Percentiles rank a stretch among this genome's conserved stretches.
phyloP scores from a whole-genome alignment of 2,888 invertebrate genomes.

The Agrenia bidenticulata region DNA sequence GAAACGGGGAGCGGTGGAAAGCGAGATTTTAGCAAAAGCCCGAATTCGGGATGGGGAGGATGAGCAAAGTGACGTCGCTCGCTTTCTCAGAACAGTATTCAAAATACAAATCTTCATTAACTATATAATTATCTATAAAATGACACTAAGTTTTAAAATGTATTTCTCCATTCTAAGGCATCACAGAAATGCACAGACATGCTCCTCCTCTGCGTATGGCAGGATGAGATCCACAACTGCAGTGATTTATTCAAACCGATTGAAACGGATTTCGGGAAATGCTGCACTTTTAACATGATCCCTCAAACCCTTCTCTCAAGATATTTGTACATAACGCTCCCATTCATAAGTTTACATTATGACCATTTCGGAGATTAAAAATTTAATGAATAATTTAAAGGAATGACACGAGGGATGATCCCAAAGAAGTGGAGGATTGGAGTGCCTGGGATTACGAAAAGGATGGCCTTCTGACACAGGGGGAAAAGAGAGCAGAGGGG shows the following conservation, averaged over 20 bases:
- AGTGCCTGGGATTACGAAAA: constrained; percentile 34
- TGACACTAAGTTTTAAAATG: too few relatives aligned
- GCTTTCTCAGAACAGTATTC: constrained; percentile 35
- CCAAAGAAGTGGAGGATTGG: constrained; percentile 35
- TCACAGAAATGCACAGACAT: constrained; percentile 75
- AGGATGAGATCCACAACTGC: constrained; percentile 65
- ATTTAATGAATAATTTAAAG: too few relatives aligned
- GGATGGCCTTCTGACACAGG: constrained; percentile 28
- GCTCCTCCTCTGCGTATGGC: constrained; percentile 70
- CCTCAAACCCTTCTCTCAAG: constrained; percentile 21
- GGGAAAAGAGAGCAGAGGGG: neutral
- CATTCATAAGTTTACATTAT: neutral
- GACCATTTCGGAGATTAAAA: too few relatives aligned
- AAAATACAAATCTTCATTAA: neutral
- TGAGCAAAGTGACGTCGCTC: constrained; percentile 33
- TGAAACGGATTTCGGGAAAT: constrained; percentile 79
- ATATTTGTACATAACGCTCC: neutral
- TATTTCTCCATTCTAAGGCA: constrained; percentile 62
- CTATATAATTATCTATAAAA: too few relatives aligned
- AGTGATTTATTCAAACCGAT: constrained; percentile 72
- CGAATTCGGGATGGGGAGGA: constrained; percentile 30
- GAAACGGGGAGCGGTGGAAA: constrained; percentile 26
- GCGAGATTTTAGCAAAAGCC: constrained; percentile 23
- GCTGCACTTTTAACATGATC: constrained; percentile 55
- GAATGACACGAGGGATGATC: constrained; percentile 34